A percentile compares a stretch with the other conserved stretches of the same genome.
Evolutionary conservation across 2,888 invertebrate genomes (phyloP).

Genomic region (Eilema caniola): DNA sequence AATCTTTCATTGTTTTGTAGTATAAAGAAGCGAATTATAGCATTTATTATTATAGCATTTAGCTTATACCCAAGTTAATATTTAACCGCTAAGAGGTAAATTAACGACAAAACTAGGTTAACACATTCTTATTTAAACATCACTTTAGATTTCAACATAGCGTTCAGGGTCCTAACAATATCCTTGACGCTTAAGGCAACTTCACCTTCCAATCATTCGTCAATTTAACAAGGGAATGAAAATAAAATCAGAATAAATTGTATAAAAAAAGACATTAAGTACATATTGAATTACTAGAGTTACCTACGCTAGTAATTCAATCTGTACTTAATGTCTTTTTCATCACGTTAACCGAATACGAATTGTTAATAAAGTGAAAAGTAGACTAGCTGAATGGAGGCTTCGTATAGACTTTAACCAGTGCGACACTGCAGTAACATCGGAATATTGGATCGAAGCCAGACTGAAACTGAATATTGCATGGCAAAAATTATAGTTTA

Average conservation of each 20-base stretch:
- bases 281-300: constrained; percentile 25
- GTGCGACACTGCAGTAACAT: constrained; percentile 23
- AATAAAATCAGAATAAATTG: neutral
- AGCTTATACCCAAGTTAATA: no score
- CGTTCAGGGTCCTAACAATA: no score
- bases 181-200: no score
- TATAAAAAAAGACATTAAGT: neutral
- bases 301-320: no score
- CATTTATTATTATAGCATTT: neutral
- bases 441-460: constrained; percentile 40
- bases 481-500: constrained; percentile 18
- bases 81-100: no score
- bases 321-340: no score
- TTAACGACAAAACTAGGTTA: neutral
- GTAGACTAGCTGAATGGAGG: constrained; percentile 11
- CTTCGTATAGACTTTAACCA: constrained; percentile 21
- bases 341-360: constrained; percentile 29
- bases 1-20: constrained; percentile 14
- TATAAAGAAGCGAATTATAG: neutral
- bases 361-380: constrained; percentile 36
- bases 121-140: neutral
- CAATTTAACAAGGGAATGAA: neutral
- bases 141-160: neutral
- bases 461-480: constrained; percentile 30
- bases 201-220: neutral